Percentiles rank a stretch among this genome's conserved stretches.
Evolutionary conservation across 2,113 vertebrate genomes (phyloP).

Genomic region (Leptobrachium leishanense): DNA sequence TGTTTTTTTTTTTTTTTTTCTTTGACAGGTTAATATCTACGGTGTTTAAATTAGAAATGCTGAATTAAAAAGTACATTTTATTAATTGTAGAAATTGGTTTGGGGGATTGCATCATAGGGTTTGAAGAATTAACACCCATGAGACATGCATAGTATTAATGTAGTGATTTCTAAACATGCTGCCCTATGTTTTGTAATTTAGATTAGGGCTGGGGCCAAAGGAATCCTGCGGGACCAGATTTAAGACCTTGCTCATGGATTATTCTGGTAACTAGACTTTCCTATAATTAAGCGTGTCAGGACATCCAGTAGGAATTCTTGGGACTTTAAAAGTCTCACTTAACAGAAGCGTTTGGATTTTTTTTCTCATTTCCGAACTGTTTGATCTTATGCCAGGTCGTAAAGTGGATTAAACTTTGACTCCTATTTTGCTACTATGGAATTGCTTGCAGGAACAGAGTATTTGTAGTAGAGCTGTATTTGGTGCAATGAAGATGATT

Average conservation of each 20-base stretch:
- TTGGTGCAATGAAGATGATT: too few relatives aligned
- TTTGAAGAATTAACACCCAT: too few relatives aligned
- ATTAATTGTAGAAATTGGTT: not conserved
- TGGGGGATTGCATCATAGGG: too few relatives aligned
- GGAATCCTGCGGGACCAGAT: constrained; percentile 18
- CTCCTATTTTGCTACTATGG: not conserved
- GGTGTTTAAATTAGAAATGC: too few relatives aligned
- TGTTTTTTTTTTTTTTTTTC: not conserved
- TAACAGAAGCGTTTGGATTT: not conserved
- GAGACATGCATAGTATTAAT: not conserved
- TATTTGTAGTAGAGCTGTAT: too few relatives aligned
- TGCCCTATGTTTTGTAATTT: constrained; percentile 3
- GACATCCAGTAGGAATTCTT: not conserved
- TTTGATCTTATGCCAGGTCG: constrained; percentile 19
- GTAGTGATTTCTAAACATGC: not conserved
- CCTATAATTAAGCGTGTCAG: constrained; percentile 17
- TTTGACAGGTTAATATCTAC: too few relatives aligned
- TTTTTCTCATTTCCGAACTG: not conserved
- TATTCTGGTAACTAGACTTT: constrained; percentile 7
- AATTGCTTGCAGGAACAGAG: not conserved
- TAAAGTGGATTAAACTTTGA: constrained; percentile 3
- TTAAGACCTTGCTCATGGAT: constrained; percentile 20
- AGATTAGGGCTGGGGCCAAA: constrained; percentile 20
- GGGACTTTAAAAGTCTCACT: not conserved
- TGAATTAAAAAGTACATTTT: too few relatives aligned